Base-by-base conservation (phyloP, 37 sponge, comb jelly and placozoan species). In the Theonella swinhoei region DNA sequence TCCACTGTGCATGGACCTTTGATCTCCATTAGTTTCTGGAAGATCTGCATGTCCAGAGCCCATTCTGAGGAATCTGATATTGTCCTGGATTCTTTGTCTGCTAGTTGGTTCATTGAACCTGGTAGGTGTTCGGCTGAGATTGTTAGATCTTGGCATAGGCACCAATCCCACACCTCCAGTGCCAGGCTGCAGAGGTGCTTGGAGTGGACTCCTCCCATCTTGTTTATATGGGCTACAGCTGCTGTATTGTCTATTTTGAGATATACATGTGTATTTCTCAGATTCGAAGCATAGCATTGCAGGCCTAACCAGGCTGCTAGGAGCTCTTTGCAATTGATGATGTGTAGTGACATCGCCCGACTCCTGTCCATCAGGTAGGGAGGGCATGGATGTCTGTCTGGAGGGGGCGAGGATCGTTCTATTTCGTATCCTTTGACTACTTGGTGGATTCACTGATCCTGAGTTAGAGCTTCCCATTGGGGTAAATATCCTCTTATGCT, bases 321-420 rank as follows among this genome's bases (percentile, higher is more conserved):
- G 19, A 87, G 82, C 81, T 87, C 88, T 59, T 84, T 31, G 39
- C 3, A 24, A 66, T 87, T 81, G n/a, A n/a, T n/a, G n/a, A n/a
- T n/a, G n/a, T n/a, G n/a, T n/a, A n/a, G n/a, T n/a, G n/a, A n/a
- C n/a, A n/a, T n/a, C n/a, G n/a, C n/a, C n/a, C n/a, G n/a, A n/a
- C n/a, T n/a, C n/a, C n/a, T n/a, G n/a, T n/a, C n/a, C n/a, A n/a
- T n/a, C n/a, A n/a, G n/a, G n/a, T n/a, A n/a, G n/a, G n/a, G n/a
- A n/a, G n/a, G n/a, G n/a, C n/a, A n/a, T n/a, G n/a, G n/a, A n/a
- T n/a, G n/a, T n/a, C n/a, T n/a, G n/a, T n/a, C n/a, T n/a, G n/a
- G n/a, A n/a, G n/a, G n/a, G n/a, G n/a, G n/a, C n/a, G n/a, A n/a
- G n/a, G n/a, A n/a, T n/a, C n/a, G n/a, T n/a, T n/a, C n/a, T n/a